These are phyloP conservation scores for Atractosteus spatula DNA, from an alignment of 2,113 vertebrate species.

Conservation along the genomic window DNA sequence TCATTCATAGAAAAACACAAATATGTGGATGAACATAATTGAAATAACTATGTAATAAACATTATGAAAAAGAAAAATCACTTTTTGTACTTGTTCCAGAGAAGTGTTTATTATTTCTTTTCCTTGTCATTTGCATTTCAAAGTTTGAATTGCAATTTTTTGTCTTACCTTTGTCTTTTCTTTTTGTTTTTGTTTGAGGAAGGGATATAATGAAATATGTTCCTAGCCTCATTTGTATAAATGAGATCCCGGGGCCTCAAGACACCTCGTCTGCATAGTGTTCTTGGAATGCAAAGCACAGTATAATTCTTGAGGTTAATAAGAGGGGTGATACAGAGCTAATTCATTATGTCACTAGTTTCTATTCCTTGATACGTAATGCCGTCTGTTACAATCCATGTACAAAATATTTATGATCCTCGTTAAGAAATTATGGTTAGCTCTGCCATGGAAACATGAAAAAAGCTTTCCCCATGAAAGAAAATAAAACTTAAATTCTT, in stretches of 20 bases:
- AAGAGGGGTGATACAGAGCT: neutral
- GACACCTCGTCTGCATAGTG: neutral
- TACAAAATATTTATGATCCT: neutral
- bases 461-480: neutral
- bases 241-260: neutral
- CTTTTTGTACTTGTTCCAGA: no score
- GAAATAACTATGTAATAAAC: no score
- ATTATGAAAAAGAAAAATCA: no score
- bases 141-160: neutral
- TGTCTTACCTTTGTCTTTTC: no score
- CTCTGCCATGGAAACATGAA: neutral
- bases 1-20: no score
- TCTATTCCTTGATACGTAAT: neutral
- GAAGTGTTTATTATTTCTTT: no score
- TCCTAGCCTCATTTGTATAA: neutral
- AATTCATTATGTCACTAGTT: neutral
- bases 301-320: neutral
- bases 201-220: neutral
- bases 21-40: no score
- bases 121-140: neutral
- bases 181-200: no score
- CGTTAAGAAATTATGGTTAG: neutral
- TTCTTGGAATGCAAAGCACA: neutral
- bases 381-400: neutral
- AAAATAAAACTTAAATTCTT: no score